A percentile compares a stretch with the other conserved stretches of the same genome.
These are phyloP conservation scores for Agonopterix heracliana DNA, from an alignment of 2,888 invertebrate genomes.

Conservation along the genomic window DNA sequence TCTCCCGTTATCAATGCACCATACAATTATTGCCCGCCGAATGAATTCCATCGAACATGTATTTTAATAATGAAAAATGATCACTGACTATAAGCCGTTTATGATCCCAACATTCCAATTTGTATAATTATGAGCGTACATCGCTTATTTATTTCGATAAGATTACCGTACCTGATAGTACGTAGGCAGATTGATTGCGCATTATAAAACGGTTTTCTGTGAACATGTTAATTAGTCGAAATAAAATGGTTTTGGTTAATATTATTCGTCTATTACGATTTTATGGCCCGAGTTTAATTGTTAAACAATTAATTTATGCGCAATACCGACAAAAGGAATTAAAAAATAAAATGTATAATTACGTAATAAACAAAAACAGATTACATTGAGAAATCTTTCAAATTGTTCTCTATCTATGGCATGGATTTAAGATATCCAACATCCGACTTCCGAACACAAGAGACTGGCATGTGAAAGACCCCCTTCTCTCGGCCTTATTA, in stretches of 20 bases:
- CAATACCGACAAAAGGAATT: too few relatives aligned
- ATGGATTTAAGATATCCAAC: too few relatives aligned
- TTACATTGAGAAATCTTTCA: too few relatives aligned
- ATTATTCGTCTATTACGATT: too few relatives aligned
- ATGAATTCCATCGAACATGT: constrained; percentile 12
- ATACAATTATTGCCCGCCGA: constrained; percentile 14
- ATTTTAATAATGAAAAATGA: constrained; percentile 18
- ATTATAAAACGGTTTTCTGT: constrained; percentile 37
- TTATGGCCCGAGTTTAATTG: too few relatives aligned
- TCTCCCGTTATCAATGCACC: constrained; percentile 18
- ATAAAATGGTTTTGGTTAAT: neutral
- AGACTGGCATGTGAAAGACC: too few relatives aligned
- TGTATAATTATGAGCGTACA: constrained; percentile 13
- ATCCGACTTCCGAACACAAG: too few relatives aligned
- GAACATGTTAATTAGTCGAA: neutral
- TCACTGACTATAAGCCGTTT: constrained; percentile 8
- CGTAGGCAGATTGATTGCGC: constrained; percentile 37
- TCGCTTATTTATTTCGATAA: constrained; percentile 8
- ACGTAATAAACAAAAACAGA: too few relatives aligned
- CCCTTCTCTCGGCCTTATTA: too few relatives aligned
- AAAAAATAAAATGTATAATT: too few relatives aligned
- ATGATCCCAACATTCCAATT: constrained; percentile 12
- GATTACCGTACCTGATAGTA: constrained; percentile 1
- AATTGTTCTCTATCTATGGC: too few relatives aligned
- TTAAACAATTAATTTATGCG: too few relatives aligned